Percentiles rank a stretch among this genome's conserved stretches.
Evolutionary conservation across 2,113 vertebrate genomes (phyloP).

Genomic region (Gymnocephalus cernua): DNA sequence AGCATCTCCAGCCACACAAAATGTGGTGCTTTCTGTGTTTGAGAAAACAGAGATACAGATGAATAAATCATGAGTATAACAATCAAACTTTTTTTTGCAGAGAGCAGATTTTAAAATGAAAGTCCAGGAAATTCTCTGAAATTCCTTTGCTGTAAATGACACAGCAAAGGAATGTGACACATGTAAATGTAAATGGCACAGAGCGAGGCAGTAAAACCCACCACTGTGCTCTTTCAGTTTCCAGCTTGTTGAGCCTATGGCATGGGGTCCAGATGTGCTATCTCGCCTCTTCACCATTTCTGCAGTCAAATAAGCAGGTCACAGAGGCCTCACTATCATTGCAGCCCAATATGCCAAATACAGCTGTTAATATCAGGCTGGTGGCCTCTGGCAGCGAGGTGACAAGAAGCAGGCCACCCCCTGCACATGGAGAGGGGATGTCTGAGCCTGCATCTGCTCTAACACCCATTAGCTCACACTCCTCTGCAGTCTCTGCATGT

Average conservation of each 20-base stretch:
- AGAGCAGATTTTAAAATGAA: conserved; percentile 6
- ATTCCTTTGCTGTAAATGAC: not conserved
- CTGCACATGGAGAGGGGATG: conserved; percentile 3
- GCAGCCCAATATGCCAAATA: conserved; percentile 57
- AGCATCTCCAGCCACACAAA: not conserved
- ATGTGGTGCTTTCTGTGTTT: not conserved
- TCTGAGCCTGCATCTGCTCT: conserved; percentile 58
- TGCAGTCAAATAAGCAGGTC: conserved; percentile 57
- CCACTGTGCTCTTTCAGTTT: conserved; percentile 27
- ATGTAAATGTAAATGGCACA: conserved; percentile 16
- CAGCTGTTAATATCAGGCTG: conserved; percentile 58
- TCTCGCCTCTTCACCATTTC: conserved; percentile 30
- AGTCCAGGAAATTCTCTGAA: not conserved
- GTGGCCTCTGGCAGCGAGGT: conserved; percentile 30
- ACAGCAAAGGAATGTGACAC: too few relatives aligned
- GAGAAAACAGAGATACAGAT: not conserved
- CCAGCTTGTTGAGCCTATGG: conserved; percentile 50
- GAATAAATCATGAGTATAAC: not conserved
- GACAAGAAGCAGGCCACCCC: conserved; percentile 15
- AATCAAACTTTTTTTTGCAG: not conserved
- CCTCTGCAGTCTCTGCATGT: conserved; percentile 52
- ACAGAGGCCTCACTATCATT: conserved; percentile 16
- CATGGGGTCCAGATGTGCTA: conserved; percentile 49
- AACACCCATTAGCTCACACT: conserved; percentile 57
- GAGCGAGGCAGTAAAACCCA: not conserved